Base-by-base conservation (phyloP, 2,797 vertebrate species). In the Hippocampus kuda region DNA sequence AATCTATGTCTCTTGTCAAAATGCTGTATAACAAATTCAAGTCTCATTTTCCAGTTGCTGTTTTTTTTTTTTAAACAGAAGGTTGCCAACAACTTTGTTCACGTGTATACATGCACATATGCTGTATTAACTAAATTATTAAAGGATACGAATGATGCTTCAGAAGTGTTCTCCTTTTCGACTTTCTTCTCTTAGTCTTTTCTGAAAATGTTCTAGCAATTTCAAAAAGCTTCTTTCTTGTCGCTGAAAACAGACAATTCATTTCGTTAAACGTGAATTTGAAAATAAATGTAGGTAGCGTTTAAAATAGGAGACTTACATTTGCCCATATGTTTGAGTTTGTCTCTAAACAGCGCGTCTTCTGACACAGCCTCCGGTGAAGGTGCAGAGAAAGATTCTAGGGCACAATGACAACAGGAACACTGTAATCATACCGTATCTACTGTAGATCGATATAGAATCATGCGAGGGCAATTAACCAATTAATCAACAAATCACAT, bases 271-370 rank as follows among this genome's bases (percentile, higher is more conserved):
- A 53, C 38, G 8, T 60, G 18, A 20, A 60, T 10, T 22, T 0
- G 0, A 26, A 5, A 30, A 44, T 22, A 6, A 34, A 42, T 9
- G 2, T 26, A 3, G 34, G 34, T 24, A 13, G 12, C 5, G 26
- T 66, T 42, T 57, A 3, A 67, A 68, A 22, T 7, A 15, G 13
- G 5, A 26, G 4, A 89, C 95, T 94, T 90, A 98, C 97, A 98
- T 91, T 99, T 99, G 2, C 97, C 97, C 97, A 99, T 99, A 91
- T 95, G 97, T 83, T 95, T 98, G 80, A 99, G 86, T 84, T 97
- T 99, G 92, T 98, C 97, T 89, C 94, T 91, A 90, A 99, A 99
- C 87, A 96, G 89, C 84, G 96, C 95, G 63, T 99, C 97, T 59
- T 99, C 97, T 38, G 93, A 96, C 77, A 92, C 89, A 0, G 90